Conservation (phyloP, 2,797 vertebrate genomes). For the Parotocinclus haroldoi region DNA sequence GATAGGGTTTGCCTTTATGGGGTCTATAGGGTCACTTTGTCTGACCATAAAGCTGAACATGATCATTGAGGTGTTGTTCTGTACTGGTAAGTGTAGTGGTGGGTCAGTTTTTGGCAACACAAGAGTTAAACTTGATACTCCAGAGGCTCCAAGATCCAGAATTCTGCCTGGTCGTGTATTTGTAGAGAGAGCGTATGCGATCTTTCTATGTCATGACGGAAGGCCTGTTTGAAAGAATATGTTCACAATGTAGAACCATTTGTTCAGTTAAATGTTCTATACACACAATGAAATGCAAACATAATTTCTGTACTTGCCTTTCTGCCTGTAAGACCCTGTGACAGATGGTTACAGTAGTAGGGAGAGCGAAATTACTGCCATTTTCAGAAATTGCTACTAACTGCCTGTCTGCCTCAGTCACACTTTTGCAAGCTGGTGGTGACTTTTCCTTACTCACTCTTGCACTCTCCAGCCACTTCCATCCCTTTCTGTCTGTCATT, state of each 20-base stretch:
- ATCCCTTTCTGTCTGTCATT: not conserved
- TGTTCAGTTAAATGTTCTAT: not conserved
- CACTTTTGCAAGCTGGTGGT: slow-evolving; percentile 28
- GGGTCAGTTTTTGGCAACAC: no score
- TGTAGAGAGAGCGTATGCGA: no score
- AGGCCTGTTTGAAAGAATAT: slow-evolving; percentile 1
- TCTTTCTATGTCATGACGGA: no score
- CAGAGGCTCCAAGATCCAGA: slow-evolving; percentile 45
- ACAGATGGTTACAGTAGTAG: not conserved
- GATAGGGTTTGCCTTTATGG: no score
- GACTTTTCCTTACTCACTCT: not conserved
- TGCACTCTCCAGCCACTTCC: no score
- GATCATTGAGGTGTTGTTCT: no score
- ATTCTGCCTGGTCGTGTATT: slow-evolving; percentile 21
- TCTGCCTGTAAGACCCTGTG: not conserved
- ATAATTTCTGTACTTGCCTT: no score
- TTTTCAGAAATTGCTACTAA: not conserved
- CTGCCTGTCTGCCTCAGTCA: slow-evolving; percentile 1
- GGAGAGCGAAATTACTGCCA: not conserved
- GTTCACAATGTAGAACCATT: not conserved
- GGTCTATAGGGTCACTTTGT: no score
- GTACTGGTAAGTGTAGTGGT: no score
- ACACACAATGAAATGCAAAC: no score
- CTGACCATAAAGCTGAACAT: no score
- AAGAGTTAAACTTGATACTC: slow-evolving; percentile 34